A percentile compares a stretch with the other conserved stretches of the same genome.
These are phyloP conservation scores for Habroteleia sp. DNA, from an alignment of 2,888 invertebrate genomes.

Conservation along the genomic window DNA sequence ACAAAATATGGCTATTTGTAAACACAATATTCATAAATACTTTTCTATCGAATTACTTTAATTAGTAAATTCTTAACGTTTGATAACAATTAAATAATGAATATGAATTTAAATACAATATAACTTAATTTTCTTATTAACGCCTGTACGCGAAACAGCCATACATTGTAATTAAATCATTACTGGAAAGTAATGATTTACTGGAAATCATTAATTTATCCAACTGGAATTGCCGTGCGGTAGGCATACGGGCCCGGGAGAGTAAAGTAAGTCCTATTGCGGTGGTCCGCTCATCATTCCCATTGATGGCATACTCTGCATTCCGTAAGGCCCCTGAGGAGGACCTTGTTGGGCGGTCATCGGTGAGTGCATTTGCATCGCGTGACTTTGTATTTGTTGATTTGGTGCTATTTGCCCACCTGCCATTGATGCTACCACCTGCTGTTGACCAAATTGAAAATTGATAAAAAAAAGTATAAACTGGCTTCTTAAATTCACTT, in stretches of 20 bases:
- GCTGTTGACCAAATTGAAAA: slow-evolving; percentile 44
- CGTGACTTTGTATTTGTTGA: slow-evolving; percentile 83
- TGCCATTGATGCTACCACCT: slow-evolving; percentile 82
- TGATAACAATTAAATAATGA: too few relatives aligned
- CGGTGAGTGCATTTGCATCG: slow-evolving; percentile 84
- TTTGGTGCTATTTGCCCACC: slow-evolving; percentile 82
- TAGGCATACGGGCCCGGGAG: slow-evolving; percentile 69
- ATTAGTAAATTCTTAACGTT: not conserved
- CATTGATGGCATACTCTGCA: slow-evolving; percentile 77
- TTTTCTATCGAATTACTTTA: not conserved
- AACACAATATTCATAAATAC: not conserved
- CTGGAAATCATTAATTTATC: slow-evolving; percentile 65
- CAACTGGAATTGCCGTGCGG: slow-evolving; percentile 67
- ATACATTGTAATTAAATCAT: not conserved
- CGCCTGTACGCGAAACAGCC: too few relatives aligned
- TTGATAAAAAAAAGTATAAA: not conserved
- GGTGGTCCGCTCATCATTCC: slow-evolving; percentile 79
- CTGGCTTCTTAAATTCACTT: too few relatives aligned
- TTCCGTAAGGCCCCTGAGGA: slow-evolving; percentile 78
- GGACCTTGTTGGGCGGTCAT: slow-evolving; percentile 81
- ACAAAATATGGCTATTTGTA: slow-evolving; percentile 19
- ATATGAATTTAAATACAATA: too few relatives aligned
- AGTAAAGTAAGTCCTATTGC: slow-evolving; percentile 76
- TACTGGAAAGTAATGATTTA: too few relatives aligned
- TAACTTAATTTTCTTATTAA: not conserved